These are phyloP conservation scores for Brachionus manjavacas DNA, from an alignment of 1,140 invertebrate species.

Conservation along the genomic window DNA sequence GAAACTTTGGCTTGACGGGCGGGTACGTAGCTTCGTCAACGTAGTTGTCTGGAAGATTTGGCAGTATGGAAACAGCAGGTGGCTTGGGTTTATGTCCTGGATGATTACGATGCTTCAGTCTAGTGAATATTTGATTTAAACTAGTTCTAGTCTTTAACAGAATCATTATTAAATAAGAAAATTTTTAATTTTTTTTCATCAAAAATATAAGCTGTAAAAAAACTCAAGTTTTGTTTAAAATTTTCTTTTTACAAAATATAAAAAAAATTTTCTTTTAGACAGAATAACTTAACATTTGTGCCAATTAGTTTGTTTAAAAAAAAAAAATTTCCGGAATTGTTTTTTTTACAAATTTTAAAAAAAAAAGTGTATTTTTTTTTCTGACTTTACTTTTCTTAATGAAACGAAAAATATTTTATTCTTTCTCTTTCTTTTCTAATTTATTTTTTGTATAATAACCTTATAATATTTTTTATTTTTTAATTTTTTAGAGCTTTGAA, in stretches of 20 bases:
- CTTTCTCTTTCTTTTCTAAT: too few species aligned
- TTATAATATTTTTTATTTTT: too few species aligned
- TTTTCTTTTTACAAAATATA: not conserved
- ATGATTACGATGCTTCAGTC: slow-evolving; percentile 40
- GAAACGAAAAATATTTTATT: too few species aligned
- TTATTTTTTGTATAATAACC: too few species aligned
- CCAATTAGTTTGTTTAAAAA: not conserved
- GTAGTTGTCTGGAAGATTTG: slow-evolving; percentile 23
- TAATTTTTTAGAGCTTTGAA: too few species aligned
- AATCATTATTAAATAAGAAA: not conserved
- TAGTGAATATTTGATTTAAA: not conserved
- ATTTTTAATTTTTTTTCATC: not conserved
- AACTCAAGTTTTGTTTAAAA: not conserved
- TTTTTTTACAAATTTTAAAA: too few species aligned
- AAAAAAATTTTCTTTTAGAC: not conserved
- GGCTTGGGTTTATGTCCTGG: slow-evolving; percentile 28
- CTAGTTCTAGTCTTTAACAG: not conserved
- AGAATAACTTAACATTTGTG: not conserved
- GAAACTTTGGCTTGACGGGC: slow-evolving; percentile 31
- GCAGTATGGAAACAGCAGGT: not conserved
- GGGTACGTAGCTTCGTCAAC: slow-evolving; percentile 17
- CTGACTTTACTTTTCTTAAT: too few species aligned
- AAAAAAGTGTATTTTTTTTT: too few species aligned
- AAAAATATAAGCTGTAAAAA: not conserved
- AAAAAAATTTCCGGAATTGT: too few species aligned